phyloP scores from a whole-genome alignment of 2,113 vertebrate species.

The Rana temporaria region DNA sequence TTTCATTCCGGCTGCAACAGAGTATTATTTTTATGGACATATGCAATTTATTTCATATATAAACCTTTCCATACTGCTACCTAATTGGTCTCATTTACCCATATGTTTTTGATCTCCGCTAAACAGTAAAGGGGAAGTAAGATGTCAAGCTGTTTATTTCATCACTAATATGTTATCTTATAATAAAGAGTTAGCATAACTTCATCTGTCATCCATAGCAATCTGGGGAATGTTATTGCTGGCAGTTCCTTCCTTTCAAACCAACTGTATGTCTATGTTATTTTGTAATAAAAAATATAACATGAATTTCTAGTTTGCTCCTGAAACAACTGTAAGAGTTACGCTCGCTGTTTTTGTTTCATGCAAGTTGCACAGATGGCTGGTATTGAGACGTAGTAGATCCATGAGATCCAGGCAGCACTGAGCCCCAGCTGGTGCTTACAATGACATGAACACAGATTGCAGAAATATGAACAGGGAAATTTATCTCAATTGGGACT shows the following conservation, averaged over 20 bases:
- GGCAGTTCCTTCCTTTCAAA: constrained; percentile 54
- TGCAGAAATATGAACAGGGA: constrained; percentile 25
- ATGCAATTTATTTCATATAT: constrained; percentile 67
- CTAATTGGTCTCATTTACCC: constrained; percentile 60
- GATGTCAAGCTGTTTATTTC: constrained; percentile 76
- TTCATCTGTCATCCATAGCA: constrained; percentile 69
- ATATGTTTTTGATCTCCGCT: constrained; percentile 71
- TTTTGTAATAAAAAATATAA: constrained; percentile 33
- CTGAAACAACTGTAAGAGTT: constrained; percentile 31
- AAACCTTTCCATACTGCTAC: constrained; percentile 72
- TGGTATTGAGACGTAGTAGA: not conserved
- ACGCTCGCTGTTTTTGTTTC: constrained; percentile 11
- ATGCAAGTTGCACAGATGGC: constrained; percentile 32
- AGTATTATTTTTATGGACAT: constrained; percentile 65
- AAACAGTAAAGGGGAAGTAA: constrained; percentile 70
- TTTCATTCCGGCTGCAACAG: constrained; percentile 54
- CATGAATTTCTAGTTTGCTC: constrained; percentile 11
- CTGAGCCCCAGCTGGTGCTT: constrained; percentile 39
- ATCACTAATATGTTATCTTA: constrained; percentile 73
- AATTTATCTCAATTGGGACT: not conserved
- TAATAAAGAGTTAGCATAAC: constrained; percentile 69
- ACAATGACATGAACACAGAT: constrained; percentile 16
- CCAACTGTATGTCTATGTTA: not conserved
- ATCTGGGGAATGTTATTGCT: constrained; percentile 65
- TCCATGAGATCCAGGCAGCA: constrained; percentile 7